These are phyloP conservation scores for Peromyscus melanophrys DNA, from an alignment of 2,797 vertebrate genomes.

Conservation along the genomic window DNA sequence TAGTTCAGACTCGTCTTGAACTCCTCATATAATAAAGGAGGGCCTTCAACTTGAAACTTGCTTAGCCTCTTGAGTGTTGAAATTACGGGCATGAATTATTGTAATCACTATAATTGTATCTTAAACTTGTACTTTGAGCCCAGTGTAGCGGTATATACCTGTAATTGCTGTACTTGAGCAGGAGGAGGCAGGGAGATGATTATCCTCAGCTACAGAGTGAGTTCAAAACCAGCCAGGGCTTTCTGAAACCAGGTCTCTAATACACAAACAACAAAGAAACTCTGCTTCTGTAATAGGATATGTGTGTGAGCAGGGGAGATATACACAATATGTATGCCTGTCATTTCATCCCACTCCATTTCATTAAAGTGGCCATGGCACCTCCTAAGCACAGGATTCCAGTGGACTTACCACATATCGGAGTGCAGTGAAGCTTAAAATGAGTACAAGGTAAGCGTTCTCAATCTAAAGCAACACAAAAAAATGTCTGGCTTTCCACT, in stretches of 20 bases:
- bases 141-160: not conserved
- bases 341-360: not conserved
- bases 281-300: not conserved
- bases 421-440: not conserved
- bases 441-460: not conserved
- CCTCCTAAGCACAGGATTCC: not conserved
- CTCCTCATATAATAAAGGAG: not conserved
- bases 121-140: conserved; percentile 11
- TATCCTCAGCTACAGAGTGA: not conserved
- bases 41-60: not conserved
- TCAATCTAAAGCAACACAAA: not conserved
- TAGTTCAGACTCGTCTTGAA: not conserved
- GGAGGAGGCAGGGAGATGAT: not conserved
- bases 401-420: not conserved
- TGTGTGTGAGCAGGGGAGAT: not conserved
- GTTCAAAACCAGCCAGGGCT: not conserved
- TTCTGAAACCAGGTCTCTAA: not conserved
- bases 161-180: not conserved
- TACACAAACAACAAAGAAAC: not conserved
- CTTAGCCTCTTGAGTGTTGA: not conserved
- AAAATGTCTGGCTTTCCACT: not conserved
- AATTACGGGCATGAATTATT: not conserved
- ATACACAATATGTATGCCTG: not conserved
- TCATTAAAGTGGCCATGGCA: not conserved
- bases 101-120: not conserved